Conservation (phyloP, 2,113 vertebrate genomes). For the Osmerus eperlanus region DNA sequence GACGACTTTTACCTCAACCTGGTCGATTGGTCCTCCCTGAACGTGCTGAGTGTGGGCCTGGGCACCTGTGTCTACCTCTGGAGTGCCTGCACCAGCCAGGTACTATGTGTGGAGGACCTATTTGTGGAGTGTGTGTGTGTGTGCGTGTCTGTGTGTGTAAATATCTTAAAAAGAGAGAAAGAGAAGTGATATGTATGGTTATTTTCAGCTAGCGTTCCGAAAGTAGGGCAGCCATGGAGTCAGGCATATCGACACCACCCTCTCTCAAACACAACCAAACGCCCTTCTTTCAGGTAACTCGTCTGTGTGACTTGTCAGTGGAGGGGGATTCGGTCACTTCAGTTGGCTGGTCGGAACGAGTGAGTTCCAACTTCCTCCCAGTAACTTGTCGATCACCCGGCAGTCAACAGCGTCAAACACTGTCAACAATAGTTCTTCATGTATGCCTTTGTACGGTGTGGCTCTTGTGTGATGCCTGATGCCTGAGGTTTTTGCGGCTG, state of each 20-base stretch:
- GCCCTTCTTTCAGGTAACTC: constrained; percentile 79
- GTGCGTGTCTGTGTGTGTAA: not conserved
- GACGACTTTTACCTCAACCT: constrained; percentile 99
- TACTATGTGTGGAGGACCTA: constrained; percentile 43
- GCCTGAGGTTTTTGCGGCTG: constrained; percentile 15
- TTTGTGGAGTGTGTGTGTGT: not conserved
- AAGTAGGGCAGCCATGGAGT: no score
- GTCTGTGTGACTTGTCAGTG: constrained; percentile 94
- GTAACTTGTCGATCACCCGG: constrained; percentile 13
- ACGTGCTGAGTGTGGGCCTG: constrained; percentile 94
- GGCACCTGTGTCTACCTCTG: constrained; percentile 99
- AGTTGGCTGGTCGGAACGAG: constrained; percentile 97
- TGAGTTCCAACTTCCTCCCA: constrained; percentile 58
- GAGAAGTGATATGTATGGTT: no score
- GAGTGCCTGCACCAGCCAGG: constrained; percentile 99
- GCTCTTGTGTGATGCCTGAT: not conserved
- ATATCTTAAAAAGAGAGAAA: not conserved
- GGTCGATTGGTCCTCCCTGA: constrained; percentile 98
- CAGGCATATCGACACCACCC: no score
- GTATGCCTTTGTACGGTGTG: not conserved
- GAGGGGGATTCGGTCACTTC: constrained; percentile 98
- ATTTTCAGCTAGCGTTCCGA: no score
- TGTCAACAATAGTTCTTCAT: not conserved
- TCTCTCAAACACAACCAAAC: no score
- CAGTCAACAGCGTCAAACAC: not conserved